Conservation (phyloP, 2,113 vertebrate genomes). For the Hirundichthys speculiger region DNA sequence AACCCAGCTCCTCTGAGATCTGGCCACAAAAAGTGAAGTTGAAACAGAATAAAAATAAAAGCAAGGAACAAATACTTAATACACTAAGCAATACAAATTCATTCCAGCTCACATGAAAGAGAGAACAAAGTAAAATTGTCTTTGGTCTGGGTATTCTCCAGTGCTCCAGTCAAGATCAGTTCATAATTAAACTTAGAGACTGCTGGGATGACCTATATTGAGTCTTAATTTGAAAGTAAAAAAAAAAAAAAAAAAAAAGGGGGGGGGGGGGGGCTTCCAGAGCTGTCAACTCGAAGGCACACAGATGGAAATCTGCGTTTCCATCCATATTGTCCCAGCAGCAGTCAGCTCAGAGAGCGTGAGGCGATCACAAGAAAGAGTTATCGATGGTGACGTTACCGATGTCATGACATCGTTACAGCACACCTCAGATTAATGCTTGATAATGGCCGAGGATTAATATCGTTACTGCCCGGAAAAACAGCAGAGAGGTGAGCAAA, state of each 20-base stretch:
- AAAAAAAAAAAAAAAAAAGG: too few species aligned
- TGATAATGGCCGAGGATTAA: constrained; percentile 35
- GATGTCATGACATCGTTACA: constrained; percentile 23
- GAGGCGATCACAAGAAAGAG: constrained; percentile 19
- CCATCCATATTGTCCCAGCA: constrained; percentile 40
- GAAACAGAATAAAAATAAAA: neutral
- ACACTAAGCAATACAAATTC: neutral
- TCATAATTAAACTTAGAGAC: constrained; percentile 26
- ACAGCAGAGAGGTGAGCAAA: neutral
- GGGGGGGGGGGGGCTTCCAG: too few species aligned
- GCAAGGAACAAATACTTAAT: neutral
- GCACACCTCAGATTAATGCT: constrained; percentile 15
- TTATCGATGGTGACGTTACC: constrained; percentile 11
- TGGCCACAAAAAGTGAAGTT: too few species aligned
- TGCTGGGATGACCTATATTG: constrained; percentile 13
- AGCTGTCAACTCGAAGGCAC: neutral
- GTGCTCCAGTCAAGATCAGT: constrained; percentile 1
- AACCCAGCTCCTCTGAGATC: too few species aligned
- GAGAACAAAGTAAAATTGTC: neutral
- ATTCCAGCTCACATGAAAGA: neutral
- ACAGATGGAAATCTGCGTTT: constrained; percentile 38
- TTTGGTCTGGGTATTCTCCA: neutral
- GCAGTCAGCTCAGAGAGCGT: constrained; percentile 50
- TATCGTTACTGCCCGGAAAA: constrained; percentile 6
- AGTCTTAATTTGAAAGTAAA: constrained; percentile 2